A percentile compares a stretch with the other conserved stretches of the same genome.
phyloP scores from a whole-genome alignment of 2,797 vertebrate genomes.

The Tangara arthus region DNA sequence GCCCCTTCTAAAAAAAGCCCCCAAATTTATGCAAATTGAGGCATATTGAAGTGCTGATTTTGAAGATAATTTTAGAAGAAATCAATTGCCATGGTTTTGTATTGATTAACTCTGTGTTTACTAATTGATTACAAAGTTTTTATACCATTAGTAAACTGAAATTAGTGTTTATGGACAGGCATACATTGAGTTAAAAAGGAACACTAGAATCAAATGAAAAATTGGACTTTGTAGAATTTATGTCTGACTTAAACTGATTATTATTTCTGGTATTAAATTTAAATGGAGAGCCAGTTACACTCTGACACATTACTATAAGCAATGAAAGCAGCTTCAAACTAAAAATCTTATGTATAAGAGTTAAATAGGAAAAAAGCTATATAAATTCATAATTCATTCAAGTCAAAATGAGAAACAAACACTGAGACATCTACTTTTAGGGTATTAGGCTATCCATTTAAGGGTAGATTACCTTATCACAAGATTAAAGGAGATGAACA shows the following conservation, averaged over 20 bases:
- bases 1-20: fast-evolving
- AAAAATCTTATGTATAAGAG: background rate
- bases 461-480: background rate
- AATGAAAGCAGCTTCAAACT: background rate
- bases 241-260: background rate
- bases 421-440: background rate
- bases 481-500: background rate
- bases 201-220: background rate
- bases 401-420: background rate
- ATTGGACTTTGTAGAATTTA: background rate
- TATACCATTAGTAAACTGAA: background rate
- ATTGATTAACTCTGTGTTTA: background rate
- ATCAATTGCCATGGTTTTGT: background rate
- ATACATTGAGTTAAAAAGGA: background rate
- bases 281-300: background rate
- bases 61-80: background rate
- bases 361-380: background rate
- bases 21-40: background rate
- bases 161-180: background rate
- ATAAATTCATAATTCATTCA: background rate
- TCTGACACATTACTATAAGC: background rate
- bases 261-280: background rate
- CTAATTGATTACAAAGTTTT: background rate
- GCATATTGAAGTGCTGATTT: background rate
- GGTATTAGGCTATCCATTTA: background rate